These are phyloP conservation scores for Ditula angustiorana DNA, from an alignment of 2,888 invertebrate species.

Conservation along the genomic window DNA sequence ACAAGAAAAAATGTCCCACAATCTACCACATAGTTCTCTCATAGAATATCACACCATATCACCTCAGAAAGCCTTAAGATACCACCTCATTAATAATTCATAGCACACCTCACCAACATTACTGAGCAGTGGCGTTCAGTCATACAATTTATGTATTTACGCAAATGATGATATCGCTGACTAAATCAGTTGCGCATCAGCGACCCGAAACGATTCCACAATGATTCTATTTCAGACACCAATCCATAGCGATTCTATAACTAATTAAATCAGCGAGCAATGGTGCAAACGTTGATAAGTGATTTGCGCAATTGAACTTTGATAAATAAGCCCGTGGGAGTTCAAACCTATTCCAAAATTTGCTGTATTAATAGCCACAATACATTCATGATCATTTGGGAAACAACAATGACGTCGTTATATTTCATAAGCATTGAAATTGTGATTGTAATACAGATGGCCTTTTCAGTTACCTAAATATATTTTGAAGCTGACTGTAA, in stretches of 20 bases:
- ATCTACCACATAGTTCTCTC: too few relatives aligned
- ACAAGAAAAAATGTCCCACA: too few relatives aligned
- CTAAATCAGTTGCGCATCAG: conserved; percentile 46
- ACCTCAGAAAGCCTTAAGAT: not conserved
- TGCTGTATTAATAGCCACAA: not conserved
- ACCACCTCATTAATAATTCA: conserved; percentile 43
- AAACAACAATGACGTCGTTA: not conserved
- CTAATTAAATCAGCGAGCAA: conserved; percentile 32
- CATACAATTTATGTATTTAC: conserved; percentile 53
- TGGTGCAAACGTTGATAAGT: conserved; percentile 26
- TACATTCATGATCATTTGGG: not conserved
- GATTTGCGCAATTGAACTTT: conserved; percentile 26
- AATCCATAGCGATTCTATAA: conserved; percentile 29
- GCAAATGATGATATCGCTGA: conserved; percentile 47
- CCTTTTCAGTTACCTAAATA: not conserved
- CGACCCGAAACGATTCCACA: conserved; percentile 36
- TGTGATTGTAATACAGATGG: not conserved
- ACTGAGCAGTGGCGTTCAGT: conserved; percentile 49
- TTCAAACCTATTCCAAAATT: not conserved
- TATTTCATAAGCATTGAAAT: not conserved
- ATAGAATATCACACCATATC: not conserved
- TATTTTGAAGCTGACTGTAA: not conserved
- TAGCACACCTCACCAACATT: conserved; percentile 46
- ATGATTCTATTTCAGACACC: conserved; percentile 35
- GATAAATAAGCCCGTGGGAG: conserved; percentile 10